Percentiles rank a stretch among this genome's conserved stretches.
phyloP scores from a whole-genome alignment of 2,888 invertebrate species.

The Papilio elwesi region DNA sequence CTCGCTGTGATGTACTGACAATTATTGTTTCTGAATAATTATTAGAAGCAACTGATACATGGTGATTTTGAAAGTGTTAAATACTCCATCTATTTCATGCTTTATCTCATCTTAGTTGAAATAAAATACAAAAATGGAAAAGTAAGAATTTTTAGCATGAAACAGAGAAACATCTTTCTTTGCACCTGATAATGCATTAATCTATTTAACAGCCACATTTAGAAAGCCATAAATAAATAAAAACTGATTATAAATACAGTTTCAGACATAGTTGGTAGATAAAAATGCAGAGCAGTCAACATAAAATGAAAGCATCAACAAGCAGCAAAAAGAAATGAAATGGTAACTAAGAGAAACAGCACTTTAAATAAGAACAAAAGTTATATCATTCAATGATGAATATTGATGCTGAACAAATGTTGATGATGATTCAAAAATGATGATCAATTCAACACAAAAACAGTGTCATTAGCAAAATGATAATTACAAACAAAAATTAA shows the following conservation, averaged over 20 bases:
- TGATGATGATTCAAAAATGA: no score
- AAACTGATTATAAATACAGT: slow-evolving; percentile 51
- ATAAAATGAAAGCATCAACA: slow-evolving; percentile 59
- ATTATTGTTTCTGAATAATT: slow-evolving; percentile 4
- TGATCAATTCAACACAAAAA: no score
- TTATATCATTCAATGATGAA: slow-evolving; percentile 11
- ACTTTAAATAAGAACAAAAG: slow-evolving; percentile 45
- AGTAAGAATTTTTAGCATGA: not conserved
- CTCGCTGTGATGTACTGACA: not conserved
- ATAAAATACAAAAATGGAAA: not conserved
- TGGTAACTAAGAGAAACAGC: slow-evolving; percentile 1
- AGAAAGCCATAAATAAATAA: slow-evolving; percentile 46
- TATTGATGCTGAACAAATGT: no score
- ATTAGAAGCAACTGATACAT: not conserved
- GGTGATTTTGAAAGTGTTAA: not conserved
- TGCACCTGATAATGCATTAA: not conserved
- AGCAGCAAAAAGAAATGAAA: slow-evolving; percentile 43
- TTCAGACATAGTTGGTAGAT: slow-evolving; percentile 64
- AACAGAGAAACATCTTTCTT: not conserved
- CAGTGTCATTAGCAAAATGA: not conserved
- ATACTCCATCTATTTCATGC: slow-evolving; percentile 12
- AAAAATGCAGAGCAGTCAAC: slow-evolving; percentile 80
- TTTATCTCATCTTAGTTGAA: not conserved
- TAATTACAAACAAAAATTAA: not conserved
- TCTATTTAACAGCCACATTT: slow-evolving; percentile 17